Percentiles rank a stretch among this genome's conserved stretches.
Evolutionary conservation across 2,888 invertebrate genomes (phyloP).

Genomic region (Nomada lathburiana): DNA sequence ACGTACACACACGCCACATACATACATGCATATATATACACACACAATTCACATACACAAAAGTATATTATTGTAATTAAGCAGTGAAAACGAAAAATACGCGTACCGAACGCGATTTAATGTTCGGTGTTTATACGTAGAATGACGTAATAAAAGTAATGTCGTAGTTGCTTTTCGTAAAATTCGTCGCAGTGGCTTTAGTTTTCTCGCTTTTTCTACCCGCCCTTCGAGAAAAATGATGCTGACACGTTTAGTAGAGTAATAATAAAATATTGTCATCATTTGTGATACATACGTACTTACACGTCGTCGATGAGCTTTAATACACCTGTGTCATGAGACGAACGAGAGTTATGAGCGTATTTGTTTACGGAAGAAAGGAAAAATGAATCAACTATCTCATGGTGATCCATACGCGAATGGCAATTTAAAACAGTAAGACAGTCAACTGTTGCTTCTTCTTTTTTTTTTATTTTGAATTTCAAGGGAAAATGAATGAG

Average conservation of each 20-base stretch:
- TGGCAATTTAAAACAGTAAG: constrained; percentile 2
- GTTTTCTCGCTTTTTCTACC: constrained; percentile 64
- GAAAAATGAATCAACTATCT: not conserved
- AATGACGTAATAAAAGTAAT: constrained; percentile 70
- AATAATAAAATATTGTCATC: constrained; percentile 66
- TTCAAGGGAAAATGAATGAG: not conserved
- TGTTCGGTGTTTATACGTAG: constrained; percentile 69
- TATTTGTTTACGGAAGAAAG: not conserved
- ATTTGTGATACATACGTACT: constrained; percentile 62
- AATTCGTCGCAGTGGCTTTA: constrained; percentile 61
- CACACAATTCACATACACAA: not conserved
- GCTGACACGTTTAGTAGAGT: constrained; percentile 52
- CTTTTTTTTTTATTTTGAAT: constrained; percentile 6
- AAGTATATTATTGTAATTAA: constrained; percentile 63
- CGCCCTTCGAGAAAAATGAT: constrained; percentile 44
- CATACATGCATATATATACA: not conserved
- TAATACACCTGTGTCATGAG: constrained; percentile 27
- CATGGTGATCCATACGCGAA: not conserved
- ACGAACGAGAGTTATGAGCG: not conserved
- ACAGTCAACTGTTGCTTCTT: not conserved
- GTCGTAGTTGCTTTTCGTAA: constrained; percentile 69
- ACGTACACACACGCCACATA: not conserved
- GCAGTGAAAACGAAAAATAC: constrained; percentile 52
- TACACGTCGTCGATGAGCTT: constrained; percentile 28
- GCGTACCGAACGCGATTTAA: constrained; percentile 60